Conservation (phyloP, 2,113 vertebrate genomes). For the Dendrocopos noguchii region DNA sequence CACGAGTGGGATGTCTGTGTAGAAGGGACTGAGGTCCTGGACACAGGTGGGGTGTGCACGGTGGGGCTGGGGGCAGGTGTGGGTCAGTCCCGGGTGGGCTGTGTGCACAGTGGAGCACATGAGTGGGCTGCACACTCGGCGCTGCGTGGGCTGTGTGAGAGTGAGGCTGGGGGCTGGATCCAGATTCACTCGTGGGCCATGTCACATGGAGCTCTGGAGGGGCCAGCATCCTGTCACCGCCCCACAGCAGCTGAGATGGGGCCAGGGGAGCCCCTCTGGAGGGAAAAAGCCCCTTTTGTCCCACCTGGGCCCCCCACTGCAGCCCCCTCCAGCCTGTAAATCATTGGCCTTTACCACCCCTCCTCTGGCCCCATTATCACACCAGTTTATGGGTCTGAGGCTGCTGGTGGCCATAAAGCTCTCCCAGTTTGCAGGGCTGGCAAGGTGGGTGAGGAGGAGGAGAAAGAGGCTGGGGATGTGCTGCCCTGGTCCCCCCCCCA, state of each 20-base stretch:
- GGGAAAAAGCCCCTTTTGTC: neutral
- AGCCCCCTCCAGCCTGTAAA: slow-evolving; percentile 52
- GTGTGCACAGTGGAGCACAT: neutral
- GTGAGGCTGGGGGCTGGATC: neutral
- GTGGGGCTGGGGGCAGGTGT: neutral
- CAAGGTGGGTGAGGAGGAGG: slow-evolving; percentile 3
- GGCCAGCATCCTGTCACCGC: neutral
- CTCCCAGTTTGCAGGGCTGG: neutral
- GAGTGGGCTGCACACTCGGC: neutral
- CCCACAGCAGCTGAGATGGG: neutral
- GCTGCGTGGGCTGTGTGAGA: neutral
- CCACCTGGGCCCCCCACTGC: neutral
- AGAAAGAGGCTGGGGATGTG: neutral
- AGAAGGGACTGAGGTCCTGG: neutral
- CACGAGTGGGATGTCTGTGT: neutral
- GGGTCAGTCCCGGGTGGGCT: neutral
- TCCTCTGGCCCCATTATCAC: slow-evolving; percentile 31
- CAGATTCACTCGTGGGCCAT: neutral
- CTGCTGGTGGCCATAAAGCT: slow-evolving; percentile 53
- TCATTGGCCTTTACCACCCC: slow-evolving; percentile 48
- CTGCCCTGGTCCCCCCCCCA: neutral
- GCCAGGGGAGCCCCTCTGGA: neutral
- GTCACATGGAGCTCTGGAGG: neutral
- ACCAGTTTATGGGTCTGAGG: slow-evolving; percentile 49
- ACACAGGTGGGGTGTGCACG: neutral